Conservation (phyloP, 1,140 invertebrate species). For the Periplaneta americana region DNA sequence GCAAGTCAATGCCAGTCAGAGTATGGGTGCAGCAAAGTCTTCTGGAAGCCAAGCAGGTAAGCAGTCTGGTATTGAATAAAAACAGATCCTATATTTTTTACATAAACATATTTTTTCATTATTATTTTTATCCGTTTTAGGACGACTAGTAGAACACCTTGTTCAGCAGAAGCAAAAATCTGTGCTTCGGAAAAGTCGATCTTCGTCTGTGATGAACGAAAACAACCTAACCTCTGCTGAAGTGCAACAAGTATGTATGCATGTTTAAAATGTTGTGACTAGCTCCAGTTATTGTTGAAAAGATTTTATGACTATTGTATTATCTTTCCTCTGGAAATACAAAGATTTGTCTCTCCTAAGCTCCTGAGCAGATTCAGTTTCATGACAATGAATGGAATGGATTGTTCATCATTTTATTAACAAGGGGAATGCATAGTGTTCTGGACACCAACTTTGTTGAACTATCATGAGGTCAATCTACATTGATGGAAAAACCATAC, state of each 20-base stretch:
- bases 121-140: slow-evolving; percentile 18
- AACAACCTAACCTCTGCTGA: slow-evolving; percentile 47
- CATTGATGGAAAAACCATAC: too few species aligned
- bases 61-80: not conserved
- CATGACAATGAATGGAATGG: too few species aligned
- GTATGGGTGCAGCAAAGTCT: not conserved
- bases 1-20: slow-evolving; percentile 1
- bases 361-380: too few species aligned
- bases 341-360: too few species aligned
- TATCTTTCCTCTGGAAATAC: too few species aligned
- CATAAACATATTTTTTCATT: not conserved
- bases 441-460: too few species aligned
- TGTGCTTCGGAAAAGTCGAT: slow-evolving; percentile 46
- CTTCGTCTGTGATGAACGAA: slow-evolving; percentile 41
- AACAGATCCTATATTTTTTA: not conserved
- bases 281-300: too few species aligned
- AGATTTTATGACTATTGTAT: too few species aligned
- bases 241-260: slow-evolving; percentile 34
- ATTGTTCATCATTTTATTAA: too few species aligned
- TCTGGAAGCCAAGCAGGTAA: slow-evolving; percentile 25
- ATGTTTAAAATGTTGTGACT: not conserved
- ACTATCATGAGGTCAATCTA: too few species aligned
- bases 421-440: too few species aligned
- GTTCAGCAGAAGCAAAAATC: slow-evolving; percentile 39
- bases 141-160: slow-evolving; percentile 15